Evolutionary conservation across 1,140 invertebrate genomes (phyloP), one percentile per base, ranked within the genome.

Genomic region (Conopomorpha cramerella): DNA sequence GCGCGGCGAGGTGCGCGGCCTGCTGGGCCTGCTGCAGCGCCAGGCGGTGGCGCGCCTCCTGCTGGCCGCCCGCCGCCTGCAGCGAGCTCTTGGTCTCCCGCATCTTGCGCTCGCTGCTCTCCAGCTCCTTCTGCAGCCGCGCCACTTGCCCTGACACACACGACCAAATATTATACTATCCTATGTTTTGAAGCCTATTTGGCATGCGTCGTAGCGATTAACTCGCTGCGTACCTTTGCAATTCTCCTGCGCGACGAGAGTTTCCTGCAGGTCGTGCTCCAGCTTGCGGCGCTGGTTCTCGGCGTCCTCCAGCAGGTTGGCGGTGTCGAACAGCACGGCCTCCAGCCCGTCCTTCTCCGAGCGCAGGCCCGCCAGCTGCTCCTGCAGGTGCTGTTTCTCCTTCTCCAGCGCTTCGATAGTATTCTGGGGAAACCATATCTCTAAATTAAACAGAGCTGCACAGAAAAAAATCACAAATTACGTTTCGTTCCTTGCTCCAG

Each of bases 311-410:
- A 93, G 57, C 54, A 88, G 86, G 14, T 86, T 89, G 50, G 90
- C 87, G 0, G 88, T 88, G 43, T 92, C 89, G 49, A 91, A 92
- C 2, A 92, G 65, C 8, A 91, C 85, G 4, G 86, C 88, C 64
- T 93, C 90, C 2, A 93, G 63, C 0, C 89, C 85, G 59, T 91
- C 89, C 65, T 93, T 93, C 56, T 93, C 90, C 1, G 84, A 84
- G 8, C 89, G 78, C 15, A 89, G 62, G 0, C 88, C 84, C 0
- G 89, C 87, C 1, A 92, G 51, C 33, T 90, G 81, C 51, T 92
- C 89, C 72, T 89, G 85, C 0, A 82, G 42, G 14, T 88, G 81
- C 51, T 91, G 88, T 8, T 89, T 81, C 53, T 93, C 90, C 67
- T 92, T 92, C 31, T 90, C 88, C 39, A 88, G 80, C 1, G 81